phyloP scores from a whole-genome alignment of 2,888 invertebrate species.

The Pristionchus fissidentatus region DNA sequence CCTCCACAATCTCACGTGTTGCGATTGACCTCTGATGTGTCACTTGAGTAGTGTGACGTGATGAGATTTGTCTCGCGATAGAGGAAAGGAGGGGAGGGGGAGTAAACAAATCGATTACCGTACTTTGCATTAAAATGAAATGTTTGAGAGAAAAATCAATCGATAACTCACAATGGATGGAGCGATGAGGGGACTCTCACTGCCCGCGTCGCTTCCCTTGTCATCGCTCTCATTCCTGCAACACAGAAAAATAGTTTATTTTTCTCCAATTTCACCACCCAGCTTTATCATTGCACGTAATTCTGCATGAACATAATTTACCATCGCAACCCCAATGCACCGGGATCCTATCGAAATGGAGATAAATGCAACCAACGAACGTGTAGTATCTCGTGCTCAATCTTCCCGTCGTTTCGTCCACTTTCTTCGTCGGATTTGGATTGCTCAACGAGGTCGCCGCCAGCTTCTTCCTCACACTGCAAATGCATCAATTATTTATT shows the following conservation, averaged over 20 bases:
- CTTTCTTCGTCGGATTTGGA: neutral
- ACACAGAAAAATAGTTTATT: neutral
- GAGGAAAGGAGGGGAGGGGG: too few relatives aligned
- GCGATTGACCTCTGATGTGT: too few relatives aligned
- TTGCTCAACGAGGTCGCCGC: neutral
- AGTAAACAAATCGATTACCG: too few relatives aligned
- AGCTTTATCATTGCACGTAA: too few relatives aligned
- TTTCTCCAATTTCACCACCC: neutral
- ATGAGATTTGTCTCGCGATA: too few relatives aligned
- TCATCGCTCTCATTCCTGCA: neutral
- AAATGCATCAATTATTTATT: neutral
- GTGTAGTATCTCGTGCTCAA: neutral
- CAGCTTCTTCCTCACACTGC: neutral
- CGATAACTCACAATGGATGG: neutral
- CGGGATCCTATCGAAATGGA: neutral
- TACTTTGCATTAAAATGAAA: too few relatives aligned
- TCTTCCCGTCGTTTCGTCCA: neutral
- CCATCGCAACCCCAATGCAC: too few relatives aligned
- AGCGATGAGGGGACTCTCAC: neutral
- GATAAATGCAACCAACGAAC: neutral
- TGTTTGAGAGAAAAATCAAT: neutral
- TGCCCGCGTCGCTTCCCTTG: neutral
- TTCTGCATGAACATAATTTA: too few relatives aligned
- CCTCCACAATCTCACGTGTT: too few relatives aligned
- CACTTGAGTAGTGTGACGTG: too few relatives aligned